Conservation (phyloP, 2,113 vertebrate genomes). For the Dasyprocta punctata region DNA sequence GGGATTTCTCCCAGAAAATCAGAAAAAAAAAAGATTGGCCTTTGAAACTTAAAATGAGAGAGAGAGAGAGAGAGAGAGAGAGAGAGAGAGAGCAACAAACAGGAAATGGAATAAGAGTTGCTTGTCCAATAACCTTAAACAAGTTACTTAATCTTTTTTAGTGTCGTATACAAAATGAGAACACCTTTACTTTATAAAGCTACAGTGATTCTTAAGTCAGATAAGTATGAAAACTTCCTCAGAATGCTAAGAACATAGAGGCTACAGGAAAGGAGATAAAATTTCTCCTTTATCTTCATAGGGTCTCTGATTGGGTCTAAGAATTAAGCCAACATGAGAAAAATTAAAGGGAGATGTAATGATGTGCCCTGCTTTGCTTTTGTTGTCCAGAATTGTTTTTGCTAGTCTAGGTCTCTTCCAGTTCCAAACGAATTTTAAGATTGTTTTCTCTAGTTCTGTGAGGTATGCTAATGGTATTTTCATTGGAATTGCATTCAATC, state of each 20-base stretch:
- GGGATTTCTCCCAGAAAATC: constrained; percentile 13
- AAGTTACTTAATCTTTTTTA: not conserved
- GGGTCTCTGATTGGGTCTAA: not conserved
- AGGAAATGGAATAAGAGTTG: not conserved
- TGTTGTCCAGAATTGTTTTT: too few species aligned
- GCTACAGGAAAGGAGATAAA: not conserved
- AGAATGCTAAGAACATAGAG: not conserved
- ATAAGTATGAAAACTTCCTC: not conserved
- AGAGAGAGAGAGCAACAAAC: not conserved
- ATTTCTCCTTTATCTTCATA: not conserved
- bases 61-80: not conserved
- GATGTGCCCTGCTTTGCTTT: too few species aligned
- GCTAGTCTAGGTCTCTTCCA: too few species aligned
- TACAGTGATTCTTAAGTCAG: not conserved
- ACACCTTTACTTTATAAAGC: not conserved
- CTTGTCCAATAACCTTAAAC: not conserved
- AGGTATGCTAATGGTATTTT: too few species aligned
- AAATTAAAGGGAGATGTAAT: not conserved
- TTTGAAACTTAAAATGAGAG: constrained; percentile 25
- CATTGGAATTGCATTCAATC: too few species aligned
- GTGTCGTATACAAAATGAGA: not conserved
- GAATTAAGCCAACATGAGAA: not conserved
- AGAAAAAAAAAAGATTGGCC: not conserved
- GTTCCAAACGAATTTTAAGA: too few species aligned
- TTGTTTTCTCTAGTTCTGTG: too few species aligned